Evolutionary conservation across 1,140 invertebrate species (phyloP), one percentile per base, ranked within the genome.

Genomic region (Aporrectodea caliginosa): DNA sequence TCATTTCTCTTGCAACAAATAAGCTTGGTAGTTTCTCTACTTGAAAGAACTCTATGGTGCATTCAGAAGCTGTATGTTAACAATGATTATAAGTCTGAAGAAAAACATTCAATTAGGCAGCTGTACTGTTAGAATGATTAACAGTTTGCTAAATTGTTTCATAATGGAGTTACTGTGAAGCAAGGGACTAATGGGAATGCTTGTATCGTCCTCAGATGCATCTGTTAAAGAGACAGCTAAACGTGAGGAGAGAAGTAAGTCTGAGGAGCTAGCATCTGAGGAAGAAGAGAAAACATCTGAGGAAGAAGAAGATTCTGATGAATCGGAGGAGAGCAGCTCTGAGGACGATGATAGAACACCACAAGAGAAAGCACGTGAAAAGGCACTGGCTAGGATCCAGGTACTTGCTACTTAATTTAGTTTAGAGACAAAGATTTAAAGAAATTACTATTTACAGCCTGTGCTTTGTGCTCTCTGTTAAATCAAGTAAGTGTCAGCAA

Each of bases 361-460:
- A 82, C 90, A 90, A 0, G 92, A 93, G 82, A 91, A 90, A 78
- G 92, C 91, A 69, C 90, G 90, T 81, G 91, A 93, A 81, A 91
- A 83, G 81, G 92, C 91, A 0, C 83, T 90, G 34, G 87, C 89
- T 35, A 91, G 94, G 85, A 93, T 95, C 86, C 91, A 92, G 77
- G 85, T 86, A 80, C n/a, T n/a, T n/a, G n/a, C n/a, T n/a, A n/a
- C n/a, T n/a, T n/a, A n/a, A n/a, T n/a, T n/a, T n/a, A n/a, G n/a
- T n/a, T n/a, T n/a, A n/a, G n/a, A n/a, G n/a, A n/a, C n/a, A n/a
- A n/a, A n/a, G n/a, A n/a, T n/a, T n/a, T n/a, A n/a, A n/a, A n/a
- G n/a, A n/a, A n/a, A n/a, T n/a, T n/a, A n/a, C n/a, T n/a, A n/a
- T n/a, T n/a, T n/a, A n/a, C n/a, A n/a, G n/a, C n/a, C n/a, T n/a